Conservation (phyloP, 2,113 vertebrate genomes). For the Ictalurus punctatus region DNA sequence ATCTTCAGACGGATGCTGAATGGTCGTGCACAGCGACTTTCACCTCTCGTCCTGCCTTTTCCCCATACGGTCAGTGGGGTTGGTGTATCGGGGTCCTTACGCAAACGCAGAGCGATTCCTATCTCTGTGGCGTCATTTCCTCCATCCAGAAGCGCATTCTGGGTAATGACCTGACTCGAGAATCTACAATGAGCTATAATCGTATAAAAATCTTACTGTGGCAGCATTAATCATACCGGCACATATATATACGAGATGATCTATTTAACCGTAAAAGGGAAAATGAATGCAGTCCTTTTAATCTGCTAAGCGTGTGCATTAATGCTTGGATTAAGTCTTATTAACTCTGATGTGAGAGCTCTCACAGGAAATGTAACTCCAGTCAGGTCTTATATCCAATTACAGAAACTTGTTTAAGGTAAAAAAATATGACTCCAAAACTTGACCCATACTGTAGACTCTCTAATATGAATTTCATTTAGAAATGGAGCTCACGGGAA, state of each 20-base stretch:
- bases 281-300: background rate
- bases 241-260: background rate
- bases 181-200: background rate
- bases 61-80: background rate
- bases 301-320: background rate
- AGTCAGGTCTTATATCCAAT: constrained; percentile 30
- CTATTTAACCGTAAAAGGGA: background rate
- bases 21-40: background rate
- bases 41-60: background rate
- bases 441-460: background rate
- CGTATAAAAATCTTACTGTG: background rate
- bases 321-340: constrained; percentile 53
- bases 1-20: background rate
- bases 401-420: constrained; percentile 49
- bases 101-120: background rate
- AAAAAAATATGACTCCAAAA: constrained; percentile 51
- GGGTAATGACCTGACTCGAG: background rate
- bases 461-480: background rate
- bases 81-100: constrained; percentile 11
- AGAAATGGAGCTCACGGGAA: background rate
- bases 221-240: background rate
- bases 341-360: constrained; percentile 45
- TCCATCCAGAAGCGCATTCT: background rate
- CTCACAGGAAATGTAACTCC: constrained; percentile 40
- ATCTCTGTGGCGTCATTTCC: background rate